phyloP scores from a whole-genome alignment of 30 jellyfish, hydroid and myxozoan genomes.

The Turritopsis rubra region DNA sequence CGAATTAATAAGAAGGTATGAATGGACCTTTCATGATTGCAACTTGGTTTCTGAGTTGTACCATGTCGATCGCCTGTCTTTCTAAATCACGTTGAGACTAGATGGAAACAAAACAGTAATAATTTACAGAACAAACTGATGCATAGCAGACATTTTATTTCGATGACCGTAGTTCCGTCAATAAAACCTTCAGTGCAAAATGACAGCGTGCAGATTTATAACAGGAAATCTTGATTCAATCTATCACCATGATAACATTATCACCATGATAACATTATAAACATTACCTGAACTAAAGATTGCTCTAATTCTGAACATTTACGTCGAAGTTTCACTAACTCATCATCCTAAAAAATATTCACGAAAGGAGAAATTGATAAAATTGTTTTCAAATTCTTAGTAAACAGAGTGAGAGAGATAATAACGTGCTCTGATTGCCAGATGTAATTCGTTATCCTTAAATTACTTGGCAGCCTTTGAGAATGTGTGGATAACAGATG shows the following conservation, averaged over 20 bases:
- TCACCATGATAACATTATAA: not conserved
- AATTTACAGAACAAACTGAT: too few relatives aligned
- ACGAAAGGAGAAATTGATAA: not conserved
- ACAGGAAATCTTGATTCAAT: too few relatives aligned
- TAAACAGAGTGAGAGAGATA: too few relatives aligned
- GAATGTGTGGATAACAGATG: too few relatives aligned
- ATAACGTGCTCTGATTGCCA: too few relatives aligned
- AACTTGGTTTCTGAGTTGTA: slow-evolving; percentile 75
- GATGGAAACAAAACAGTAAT: not conserved
- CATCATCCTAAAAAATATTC: slow-evolving; percentile 27
- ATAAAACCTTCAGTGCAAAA: too few relatives aligned
- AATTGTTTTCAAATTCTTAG: not conserved
- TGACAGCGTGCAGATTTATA: too few relatives aligned
- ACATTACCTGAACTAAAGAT: slow-evolving; percentile 8
- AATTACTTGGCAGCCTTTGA: too few relatives aligned
- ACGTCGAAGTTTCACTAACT: slow-evolving; percentile 10
- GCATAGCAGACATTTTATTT: too few relatives aligned
- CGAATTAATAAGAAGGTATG: too few relatives aligned
- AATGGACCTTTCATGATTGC: slow-evolving; percentile 89
- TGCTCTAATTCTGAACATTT: slow-evolving; percentile 20
- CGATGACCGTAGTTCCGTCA: too few relatives aligned
- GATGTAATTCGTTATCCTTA: too few relatives aligned
- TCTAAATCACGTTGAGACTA: slow-evolving; percentile 75
- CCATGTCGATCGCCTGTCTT: slow-evolving; percentile 82
- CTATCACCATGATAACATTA: not conserved